Conservation (phyloP, 2,797 vertebrate species). For the Cetoscarus ocellatus region DNA sequence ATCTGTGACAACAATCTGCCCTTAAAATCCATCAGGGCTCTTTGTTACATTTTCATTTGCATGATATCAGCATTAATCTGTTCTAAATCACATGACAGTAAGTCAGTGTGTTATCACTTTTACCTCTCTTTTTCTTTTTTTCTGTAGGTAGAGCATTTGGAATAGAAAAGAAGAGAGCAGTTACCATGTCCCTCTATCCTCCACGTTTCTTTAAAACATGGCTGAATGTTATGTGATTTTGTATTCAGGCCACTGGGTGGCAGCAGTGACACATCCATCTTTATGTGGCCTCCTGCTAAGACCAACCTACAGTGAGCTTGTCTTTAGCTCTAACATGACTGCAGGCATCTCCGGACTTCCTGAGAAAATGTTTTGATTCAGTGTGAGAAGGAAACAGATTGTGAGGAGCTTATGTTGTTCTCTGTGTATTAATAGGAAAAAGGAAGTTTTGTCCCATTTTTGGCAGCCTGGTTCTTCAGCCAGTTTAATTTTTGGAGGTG, state of each 20-base stretch:
- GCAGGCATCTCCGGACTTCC: slow-evolving; percentile 19
- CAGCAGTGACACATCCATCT: slow-evolving; percentile 46
- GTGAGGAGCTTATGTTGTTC: slow-evolving; percentile 7
- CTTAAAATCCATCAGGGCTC: too few species aligned
- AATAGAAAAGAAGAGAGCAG: too few species aligned
- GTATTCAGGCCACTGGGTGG: slow-evolving; percentile 57
- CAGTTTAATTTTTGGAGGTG: slow-evolving; percentile 16
- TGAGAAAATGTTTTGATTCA: slow-evolving; percentile 25
- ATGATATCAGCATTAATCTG: too few species aligned
- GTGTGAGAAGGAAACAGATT: slow-evolving; percentile 31
- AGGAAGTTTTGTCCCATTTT: slow-evolving; percentile 9
- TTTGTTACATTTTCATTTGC: too few species aligned
- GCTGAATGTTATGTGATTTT: slow-evolving; percentile 18
- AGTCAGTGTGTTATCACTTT: too few species aligned
- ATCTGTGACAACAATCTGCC: too few species aligned
- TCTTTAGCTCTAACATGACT: background rate
- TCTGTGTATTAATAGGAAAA: slow-evolving; percentile 9
- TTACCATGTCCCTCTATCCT: background rate
- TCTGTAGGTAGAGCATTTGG: too few species aligned
- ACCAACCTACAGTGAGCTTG: background rate
- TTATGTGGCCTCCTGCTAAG: background rate
- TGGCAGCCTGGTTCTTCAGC: slow-evolving; percentile 17
- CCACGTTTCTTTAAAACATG: too few species aligned
- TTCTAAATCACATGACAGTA: too few species aligned
- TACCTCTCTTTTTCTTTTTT: too few species aligned